phyloP scores from a whole-genome alignment of 2,113 vertebrate genomes.

The Orthonyx spaldingii region DNA sequence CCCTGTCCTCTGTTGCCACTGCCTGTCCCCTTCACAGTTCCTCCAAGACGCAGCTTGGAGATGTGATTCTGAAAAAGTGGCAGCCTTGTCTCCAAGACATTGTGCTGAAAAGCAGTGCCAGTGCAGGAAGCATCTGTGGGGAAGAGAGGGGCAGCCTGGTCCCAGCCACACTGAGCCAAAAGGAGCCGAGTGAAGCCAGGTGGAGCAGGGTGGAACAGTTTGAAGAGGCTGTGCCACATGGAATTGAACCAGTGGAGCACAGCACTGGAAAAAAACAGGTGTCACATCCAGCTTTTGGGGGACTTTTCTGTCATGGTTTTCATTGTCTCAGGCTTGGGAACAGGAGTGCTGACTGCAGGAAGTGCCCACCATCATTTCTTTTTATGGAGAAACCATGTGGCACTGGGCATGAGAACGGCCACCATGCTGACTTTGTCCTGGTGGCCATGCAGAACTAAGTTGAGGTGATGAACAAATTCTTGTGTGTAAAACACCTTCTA shows the following conservation, averaged over 20 bases:
- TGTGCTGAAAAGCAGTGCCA: accelerated
- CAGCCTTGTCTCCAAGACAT: neutral
- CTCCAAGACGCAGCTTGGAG: neutral
- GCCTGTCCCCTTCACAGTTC: neutral
- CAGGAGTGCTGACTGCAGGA: neutral
- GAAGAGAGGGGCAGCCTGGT: neutral
- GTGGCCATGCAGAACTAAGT: accelerated
- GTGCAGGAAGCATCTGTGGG: accelerated
- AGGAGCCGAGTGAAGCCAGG: neutral
- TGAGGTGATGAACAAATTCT: neutral
- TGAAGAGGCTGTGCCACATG: neutral
- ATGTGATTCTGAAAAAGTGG: neutral
- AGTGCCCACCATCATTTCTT: neutral
- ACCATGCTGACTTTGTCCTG: neutral
- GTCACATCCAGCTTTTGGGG: neutral
- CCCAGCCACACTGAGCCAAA: neutral
- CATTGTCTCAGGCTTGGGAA: neutral
- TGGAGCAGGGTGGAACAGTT: neutral
- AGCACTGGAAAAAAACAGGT: accelerated
- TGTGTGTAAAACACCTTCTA: neutral
- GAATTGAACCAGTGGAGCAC: neutral
- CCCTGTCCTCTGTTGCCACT: neutral
- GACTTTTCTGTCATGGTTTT: neutral
- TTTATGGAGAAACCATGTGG: neutral
- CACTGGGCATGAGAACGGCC: accelerated